Percentiles rank a stretch among this genome's conserved stretches.
Conservation (phyloP, 2,888 invertebrate genomes). For the Chalcosyrphus nemorum region DNA sequence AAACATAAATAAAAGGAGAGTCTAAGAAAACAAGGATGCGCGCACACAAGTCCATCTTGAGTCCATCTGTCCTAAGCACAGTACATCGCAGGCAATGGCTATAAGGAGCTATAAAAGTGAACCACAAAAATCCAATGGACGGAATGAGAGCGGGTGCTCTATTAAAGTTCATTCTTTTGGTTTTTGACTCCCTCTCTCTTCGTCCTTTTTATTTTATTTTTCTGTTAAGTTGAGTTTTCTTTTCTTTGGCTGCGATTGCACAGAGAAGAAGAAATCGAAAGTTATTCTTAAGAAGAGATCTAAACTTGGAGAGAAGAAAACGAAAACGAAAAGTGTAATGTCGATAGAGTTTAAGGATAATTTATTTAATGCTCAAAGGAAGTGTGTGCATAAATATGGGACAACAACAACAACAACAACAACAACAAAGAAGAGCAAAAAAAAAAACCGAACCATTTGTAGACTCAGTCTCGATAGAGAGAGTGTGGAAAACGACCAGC, state of each 20-base stretch:
- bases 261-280: constrained; percentile 60
- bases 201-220: constrained; percentile 16
- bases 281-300: constrained; percentile 61
- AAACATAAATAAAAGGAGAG: constrained; percentile 63
- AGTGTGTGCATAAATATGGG: constrained; percentile 56
- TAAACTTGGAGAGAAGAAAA: constrained; percentile 18
- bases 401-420: constrained; percentile 23
- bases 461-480: constrained; percentile 27
- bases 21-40: constrained; percentile 54
- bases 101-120: constrained; percentile 67
- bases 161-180: constrained; percentile 70
- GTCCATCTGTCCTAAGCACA: constrained; percentile 54
- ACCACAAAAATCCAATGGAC: constrained; percentile 68
- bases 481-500: constrained; percentile 22
- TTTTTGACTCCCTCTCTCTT: constrained; percentile 13
- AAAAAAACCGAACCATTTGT: constrained; percentile 28
- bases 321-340: constrained; percentile 36
- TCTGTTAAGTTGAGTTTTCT: neutral
- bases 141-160: constrained; percentile 23
- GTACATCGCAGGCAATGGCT: constrained; percentile 47
- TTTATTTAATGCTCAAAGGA: constrained; percentile 53
- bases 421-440: constrained; percentile 29
- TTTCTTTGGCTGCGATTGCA: constrained; percentile 21
- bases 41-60: constrained; percentile 40
- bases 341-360: constrained; percentile 59